Base-by-base conservation (phyloP, 1,140 invertebrate genomes). In the Pantala flavescens region DNA sequence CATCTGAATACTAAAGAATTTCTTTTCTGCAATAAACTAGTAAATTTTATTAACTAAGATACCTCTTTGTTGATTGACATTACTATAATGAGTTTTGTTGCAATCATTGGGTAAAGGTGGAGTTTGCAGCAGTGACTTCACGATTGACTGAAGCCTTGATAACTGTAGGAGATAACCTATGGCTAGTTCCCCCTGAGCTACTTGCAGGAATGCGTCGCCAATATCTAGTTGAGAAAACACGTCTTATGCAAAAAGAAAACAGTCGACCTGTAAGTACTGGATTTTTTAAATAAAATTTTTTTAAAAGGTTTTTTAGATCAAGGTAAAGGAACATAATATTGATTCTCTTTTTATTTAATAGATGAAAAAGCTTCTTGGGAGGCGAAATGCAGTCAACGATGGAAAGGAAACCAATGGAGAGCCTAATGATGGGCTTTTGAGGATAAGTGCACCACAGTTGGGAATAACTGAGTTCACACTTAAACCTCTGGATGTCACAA, bases 41-140 rank as follows among this genome's bases (percentile, higher is more conserved):
- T n/a, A n/a, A n/a, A n/a, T n/a, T n/a, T n/a, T n/a, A n/a, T n/a
- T n/a, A n/a, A n/a, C n/a, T n/a, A n/a, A n/a, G n/a, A n/a, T n/a
- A n/a, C n/a, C n/a, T n/a, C n/a, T n/a, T n/a, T n/a, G n/a, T n/a
- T n/a, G n/a, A n/a, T n/a, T n/a, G n/a, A n/a, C n/a, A n/a, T n/a
- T n/a, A n/a, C n/a, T n/a, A n/a, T n/a, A n/a, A n/a, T n/a, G n/a
- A n/a, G n/a, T n/a, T n/a, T n/a, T n/a, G n/a, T n/a, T n/a, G n/a
- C n/a, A n/a, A n/a, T n/a, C n/a, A n/a, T n/a, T n/a, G n/a, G n/a
- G n/a, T n/a, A 63, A 3, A 96, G 83, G 86, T 95, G 7, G 90
- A 88, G 71, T 90, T 93, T 81, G 94, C 94, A 0, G 92, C 91
- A 3, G 87, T 91, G 77, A 94, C 92, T 74, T 93, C 91, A 80